Evolutionary conservation across 2,888 invertebrate species (phyloP), one percentile per base, ranked within the genome.

Genomic region (Psylliodes chrysocephalus): DNA sequence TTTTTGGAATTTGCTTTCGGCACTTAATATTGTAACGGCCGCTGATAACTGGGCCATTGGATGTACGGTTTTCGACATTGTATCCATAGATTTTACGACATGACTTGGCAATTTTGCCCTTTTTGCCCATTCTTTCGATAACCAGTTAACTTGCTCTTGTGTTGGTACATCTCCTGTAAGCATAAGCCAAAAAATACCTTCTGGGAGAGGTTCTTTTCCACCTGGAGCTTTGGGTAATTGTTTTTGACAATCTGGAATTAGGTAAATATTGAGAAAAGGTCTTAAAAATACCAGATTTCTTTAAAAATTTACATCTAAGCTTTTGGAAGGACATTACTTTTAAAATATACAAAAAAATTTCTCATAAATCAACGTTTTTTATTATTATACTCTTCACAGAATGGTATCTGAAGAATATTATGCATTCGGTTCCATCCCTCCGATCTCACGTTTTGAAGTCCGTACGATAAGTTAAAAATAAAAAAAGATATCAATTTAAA

Each of bases 11-110:
- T 91, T 89, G 77, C 94, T 94, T 84, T 96, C 96, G 78, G 91
- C 92, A 85, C 95, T 95, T 70, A 96, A 87, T 5, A 93, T 91
- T 14, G 94, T 94, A 72, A 95, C 89, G n/a, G 96, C 96, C 1
- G 95, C 92, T 30, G 91, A 90, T 81, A 96, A 91, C 84, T 96
- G 96, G 0, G 94, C 90, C 96, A 96, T 96, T 0, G 96, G 96
- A 80, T 96, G 96, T 61, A 96, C 85, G 76, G 89, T 88, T 76
- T 87, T 87, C n/a, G 96, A 96, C 84, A 96, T 90, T 83, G 93
- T 93, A 85, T 95, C 94, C 75, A 96, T 84, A 87, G 96, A 90
- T 42, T 91, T 92, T 60, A 93, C 93, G 14, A 96, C 93, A 82
- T 96, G 95, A 28, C 91, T 85, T 6, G 96, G 96, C n/a, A 97